Conservation (phyloP, 2,113 vertebrate species). For the Tragelaphus strepsiceros region DNA sequence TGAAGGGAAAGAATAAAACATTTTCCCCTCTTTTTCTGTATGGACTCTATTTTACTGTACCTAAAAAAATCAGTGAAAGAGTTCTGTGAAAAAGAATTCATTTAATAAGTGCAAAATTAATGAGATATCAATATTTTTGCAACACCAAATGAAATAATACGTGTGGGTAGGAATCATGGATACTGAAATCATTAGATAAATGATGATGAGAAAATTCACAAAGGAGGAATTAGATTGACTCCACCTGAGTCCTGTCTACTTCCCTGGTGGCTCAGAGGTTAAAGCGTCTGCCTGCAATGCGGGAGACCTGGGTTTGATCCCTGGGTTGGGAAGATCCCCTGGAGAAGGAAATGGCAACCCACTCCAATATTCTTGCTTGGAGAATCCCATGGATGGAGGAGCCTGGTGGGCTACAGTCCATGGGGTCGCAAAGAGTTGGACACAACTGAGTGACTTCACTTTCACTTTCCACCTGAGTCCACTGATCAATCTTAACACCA, state of each 20-base stretch:
- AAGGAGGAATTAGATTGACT: background rate
- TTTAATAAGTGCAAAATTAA: background rate
- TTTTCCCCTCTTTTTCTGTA: background rate
- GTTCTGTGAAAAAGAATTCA: background rate
- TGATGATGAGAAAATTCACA: background rate
- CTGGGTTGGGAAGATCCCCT: too few species aligned
- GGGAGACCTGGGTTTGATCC: too few species aligned
- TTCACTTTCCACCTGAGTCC: background rate
- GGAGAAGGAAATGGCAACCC: too few species aligned
- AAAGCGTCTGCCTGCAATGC: too few species aligned
- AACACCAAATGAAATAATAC: background rate
- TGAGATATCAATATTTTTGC: background rate
- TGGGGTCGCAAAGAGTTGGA: too few species aligned
- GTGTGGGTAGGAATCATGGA: background rate
- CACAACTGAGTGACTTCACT: too few species aligned
- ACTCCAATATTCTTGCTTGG: too few species aligned
- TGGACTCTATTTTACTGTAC: background rate
- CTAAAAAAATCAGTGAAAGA: background rate
- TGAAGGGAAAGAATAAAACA: background rate
- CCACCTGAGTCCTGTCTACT: background rate
- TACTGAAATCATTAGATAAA: background rate
- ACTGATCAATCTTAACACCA: background rate
- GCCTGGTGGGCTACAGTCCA: too few species aligned
- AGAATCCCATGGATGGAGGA: too few species aligned
- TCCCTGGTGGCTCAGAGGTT: too few species aligned